These are phyloP conservation scores for Drosophila prosaltans DNA, from an alignment of 1,140 invertebrate genomes.

Conservation along the genomic window DNA sequence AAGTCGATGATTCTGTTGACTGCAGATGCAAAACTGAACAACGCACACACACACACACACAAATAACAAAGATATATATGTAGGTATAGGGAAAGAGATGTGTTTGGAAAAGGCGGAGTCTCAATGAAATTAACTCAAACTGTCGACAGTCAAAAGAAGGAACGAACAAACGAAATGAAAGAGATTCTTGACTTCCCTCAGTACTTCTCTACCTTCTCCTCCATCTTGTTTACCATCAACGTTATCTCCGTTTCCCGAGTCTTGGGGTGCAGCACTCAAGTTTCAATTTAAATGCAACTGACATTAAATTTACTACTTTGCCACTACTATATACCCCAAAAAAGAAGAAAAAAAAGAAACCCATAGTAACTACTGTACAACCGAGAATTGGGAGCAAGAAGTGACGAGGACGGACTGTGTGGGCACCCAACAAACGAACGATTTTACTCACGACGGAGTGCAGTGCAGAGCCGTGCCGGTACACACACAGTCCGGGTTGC, in stretches of 20 bases:
- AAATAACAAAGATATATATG: conserved; percentile 19
- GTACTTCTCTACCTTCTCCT: not conserved
- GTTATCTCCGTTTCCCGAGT: conserved; percentile 5
- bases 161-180: not conserved
- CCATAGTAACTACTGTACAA: conserved; percentile 47
- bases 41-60: not conserved
- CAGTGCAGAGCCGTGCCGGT: not conserved
- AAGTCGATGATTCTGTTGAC: conserved; percentile 27
- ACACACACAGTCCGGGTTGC: not conserved
- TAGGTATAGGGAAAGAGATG: conserved; percentile 26
- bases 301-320: conserved; percentile 82
- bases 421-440: not conserved
- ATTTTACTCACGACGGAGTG: not conserved
- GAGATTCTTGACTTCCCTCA: conserved; percentile 13
- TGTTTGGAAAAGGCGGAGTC: conserved; percentile 54
- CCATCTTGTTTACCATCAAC: not conserved
- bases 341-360: conserved; percentile 18
- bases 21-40: conserved; percentile 37
- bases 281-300: conserved; percentile 81
- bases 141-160: conserved; percentile 55
- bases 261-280: conserved; percentile 41
- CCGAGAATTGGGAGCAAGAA: conserved; percentile 7
- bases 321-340: conserved; percentile 40
- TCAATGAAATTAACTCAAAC: conserved; percentile 73
- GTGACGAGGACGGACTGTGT: conserved; percentile 10